These are phyloP conservation scores for Eledona agricola DNA, from an alignment of 2,888 invertebrate genomes.

Conservation along the genomic window DNA sequence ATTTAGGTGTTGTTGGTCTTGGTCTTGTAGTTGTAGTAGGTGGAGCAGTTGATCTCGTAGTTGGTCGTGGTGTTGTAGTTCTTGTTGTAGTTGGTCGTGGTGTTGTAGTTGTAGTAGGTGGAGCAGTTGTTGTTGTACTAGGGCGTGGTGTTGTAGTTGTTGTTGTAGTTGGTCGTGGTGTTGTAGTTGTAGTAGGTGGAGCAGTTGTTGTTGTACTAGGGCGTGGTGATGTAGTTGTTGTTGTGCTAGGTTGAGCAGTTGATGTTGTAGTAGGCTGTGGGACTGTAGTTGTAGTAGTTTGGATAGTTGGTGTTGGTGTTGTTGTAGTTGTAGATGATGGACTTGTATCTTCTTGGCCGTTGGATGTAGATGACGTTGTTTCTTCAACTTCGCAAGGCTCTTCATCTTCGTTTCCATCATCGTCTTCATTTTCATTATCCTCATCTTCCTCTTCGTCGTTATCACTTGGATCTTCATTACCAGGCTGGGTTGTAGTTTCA, in stretches of 20 bases:
- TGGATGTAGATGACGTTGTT: too few relatives aligned
- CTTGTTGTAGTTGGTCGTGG: slow-evolving; percentile 8
- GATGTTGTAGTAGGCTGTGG: neutral
- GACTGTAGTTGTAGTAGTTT: neutral
- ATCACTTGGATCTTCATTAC: too few relatives aligned
- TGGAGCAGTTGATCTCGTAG: neutral
- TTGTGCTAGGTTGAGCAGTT: slow-evolving; percentile 2
- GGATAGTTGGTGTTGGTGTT: neutral
- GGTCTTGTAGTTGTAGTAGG: slow-evolving; percentile 1
- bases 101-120: neutral
- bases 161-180: slow-evolving; percentile 3
- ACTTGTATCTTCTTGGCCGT: neutral
- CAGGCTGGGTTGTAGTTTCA: too few relatives aligned
- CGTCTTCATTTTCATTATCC: too few relatives aligned
- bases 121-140: slow-evolving; percentile 1
- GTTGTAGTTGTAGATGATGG: neutral
- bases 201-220: slow-evolving; percentile 3
- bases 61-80: slow-evolving; percentile 3
- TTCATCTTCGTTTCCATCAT: too few relatives aligned
- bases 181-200: slow-evolving; percentile 3
- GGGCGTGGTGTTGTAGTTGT: neutral
- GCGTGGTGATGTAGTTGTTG: neutral
- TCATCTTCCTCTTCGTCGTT: too few relatives aligned
- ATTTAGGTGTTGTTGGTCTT: neutral
- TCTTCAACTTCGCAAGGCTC: too few relatives aligned